phyloP scores from a whole-genome alignment of 2,797 vertebrate genomes.

The Rachycentron canadum region DNA sequence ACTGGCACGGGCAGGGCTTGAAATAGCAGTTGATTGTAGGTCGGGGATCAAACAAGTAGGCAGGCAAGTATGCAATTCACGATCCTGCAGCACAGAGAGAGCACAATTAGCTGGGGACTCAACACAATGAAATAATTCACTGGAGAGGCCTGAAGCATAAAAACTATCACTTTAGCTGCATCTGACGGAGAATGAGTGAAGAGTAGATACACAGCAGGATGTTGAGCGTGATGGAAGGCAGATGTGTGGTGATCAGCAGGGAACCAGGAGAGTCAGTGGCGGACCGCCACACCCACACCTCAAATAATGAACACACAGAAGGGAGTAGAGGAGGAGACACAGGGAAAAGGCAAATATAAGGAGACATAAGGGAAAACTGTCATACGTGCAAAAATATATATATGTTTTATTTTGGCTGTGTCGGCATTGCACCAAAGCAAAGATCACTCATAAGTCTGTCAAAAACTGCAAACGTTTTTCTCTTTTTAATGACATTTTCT shows the following conservation, averaged over 20 bases:
- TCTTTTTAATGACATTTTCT: background rate
- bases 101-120: background rate
- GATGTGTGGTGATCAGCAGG: background rate
- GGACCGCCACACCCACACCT: background rate
- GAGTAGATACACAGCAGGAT: slow-evolving; percentile 1
- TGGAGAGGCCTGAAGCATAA: background rate
- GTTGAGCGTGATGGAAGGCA: background rate
- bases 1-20: background rate
- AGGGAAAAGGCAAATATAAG: background rate
- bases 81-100: background rate
- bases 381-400: background rate
- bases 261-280: background rate
- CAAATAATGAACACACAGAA: background rate
- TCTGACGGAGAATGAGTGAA: background rate
- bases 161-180: background rate
- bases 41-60: background rate
- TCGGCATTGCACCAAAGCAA: background rate
- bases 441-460: background rate
- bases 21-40: background rate
- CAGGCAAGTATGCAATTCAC: background rate
- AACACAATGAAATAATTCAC: background rate
- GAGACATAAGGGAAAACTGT: background rate
- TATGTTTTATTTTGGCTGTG: background rate
- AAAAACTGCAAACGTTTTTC: background rate
- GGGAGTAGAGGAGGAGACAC: background rate